phyloP scores from a whole-genome alignment of 1,140 invertebrate species.

The Zaprionus inermis region DNA sequence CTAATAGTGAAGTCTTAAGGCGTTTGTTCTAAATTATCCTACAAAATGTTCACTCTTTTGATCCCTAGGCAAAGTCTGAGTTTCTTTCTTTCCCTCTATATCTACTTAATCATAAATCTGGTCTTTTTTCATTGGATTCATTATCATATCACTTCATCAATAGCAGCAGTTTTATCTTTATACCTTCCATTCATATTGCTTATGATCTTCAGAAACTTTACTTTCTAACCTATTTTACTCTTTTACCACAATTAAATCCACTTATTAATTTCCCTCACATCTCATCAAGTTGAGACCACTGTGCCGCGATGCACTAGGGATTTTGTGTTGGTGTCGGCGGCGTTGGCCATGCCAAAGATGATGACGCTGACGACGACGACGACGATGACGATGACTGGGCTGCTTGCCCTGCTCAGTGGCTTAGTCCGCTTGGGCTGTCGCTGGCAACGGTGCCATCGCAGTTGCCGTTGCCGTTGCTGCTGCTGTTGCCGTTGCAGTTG shows the following conservation, averaged over 20 bases:
- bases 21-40: no score
- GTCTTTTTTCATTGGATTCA: no score
- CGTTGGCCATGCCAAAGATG: constrained; percentile 8
- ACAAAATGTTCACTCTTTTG: no score
- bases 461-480: constrained; percentile 4
- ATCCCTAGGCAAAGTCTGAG: no score
- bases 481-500: constrained; percentile 24
- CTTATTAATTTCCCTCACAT: neutral
- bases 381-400: constrained; percentile 68
- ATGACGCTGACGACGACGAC: constrained; percentile 23
- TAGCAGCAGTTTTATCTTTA: no score
- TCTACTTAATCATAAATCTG: no score
- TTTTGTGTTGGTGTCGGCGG: constrained; percentile 42
- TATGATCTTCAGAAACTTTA: neutral
- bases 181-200: no score
- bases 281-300: constrained; percentile 7
- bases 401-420: constrained; percentile 63
- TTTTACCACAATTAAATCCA: neutral
- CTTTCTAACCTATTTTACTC: neutral
- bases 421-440: constrained; percentile 41
- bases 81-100: no score
- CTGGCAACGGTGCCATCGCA: constrained; percentile 11
- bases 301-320: constrained; percentile 30
- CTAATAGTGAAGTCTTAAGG: no score
- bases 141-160: no score